phyloP scores from a whole-genome alignment of 2,113 vertebrate species.

The Lipotes vexillifer region DNA sequence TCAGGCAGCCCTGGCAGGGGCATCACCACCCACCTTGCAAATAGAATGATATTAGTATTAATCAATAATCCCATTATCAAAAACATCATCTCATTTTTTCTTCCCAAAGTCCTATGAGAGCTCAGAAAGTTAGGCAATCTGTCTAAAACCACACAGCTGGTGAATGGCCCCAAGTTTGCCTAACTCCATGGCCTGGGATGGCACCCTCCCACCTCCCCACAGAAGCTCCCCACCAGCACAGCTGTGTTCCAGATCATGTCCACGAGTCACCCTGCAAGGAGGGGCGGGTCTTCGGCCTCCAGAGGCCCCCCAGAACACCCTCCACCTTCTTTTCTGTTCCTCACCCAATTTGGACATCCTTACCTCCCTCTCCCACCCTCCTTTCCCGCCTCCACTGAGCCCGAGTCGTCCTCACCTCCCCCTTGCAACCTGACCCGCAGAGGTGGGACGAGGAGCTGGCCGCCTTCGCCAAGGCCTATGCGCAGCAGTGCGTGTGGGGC shows the following conservation, averaged over 20 bases:
- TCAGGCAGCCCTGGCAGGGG: background rate
- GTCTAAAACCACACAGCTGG: background rate
- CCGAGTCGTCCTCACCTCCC: background rate
- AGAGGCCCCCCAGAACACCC: background rate
- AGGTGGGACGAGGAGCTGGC: constrained; percentile 80
- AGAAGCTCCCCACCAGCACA: background rate
- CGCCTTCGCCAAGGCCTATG: constrained; percentile 80
- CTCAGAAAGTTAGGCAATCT: background rate
- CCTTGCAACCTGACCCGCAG: constrained; percentile 51
- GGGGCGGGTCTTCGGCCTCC: background rate
- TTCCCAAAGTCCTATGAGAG: background rate
- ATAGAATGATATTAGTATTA: background rate
- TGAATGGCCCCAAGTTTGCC: background rate
- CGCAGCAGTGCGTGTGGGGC: constrained; percentile 82
- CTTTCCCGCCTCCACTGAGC: background rate
- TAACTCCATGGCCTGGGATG: background rate
- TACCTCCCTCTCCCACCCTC: background rate
- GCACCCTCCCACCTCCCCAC: no score
- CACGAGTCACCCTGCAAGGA: background rate
- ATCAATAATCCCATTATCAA: background rate
- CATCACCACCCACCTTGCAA: background rate
- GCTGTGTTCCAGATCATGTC: background rate
- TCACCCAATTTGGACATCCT: background rate
- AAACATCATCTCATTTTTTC: background rate
- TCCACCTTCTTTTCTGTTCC: background rate